phyloP scores from a whole-genome alignment of 2,888 invertebrate genomes.

The Ennomos fuscantarius region DNA sequence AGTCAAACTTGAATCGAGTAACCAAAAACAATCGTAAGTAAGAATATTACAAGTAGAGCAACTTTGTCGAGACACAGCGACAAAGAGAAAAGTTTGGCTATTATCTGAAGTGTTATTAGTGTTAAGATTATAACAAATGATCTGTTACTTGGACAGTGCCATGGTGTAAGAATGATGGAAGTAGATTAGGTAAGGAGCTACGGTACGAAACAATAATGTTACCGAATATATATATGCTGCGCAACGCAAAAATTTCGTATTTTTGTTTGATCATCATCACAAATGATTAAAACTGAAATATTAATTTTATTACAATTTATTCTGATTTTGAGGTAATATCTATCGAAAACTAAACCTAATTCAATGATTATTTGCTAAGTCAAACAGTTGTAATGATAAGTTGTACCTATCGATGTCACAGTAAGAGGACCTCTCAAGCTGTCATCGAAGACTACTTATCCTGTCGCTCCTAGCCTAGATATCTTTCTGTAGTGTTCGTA shows the following conservation, averaged over 20 bases:
- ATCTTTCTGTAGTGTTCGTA: slow-evolving; percentile 70
- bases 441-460: slow-evolving; percentile 8
- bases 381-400: too few species aligned
- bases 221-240: too few species aligned
- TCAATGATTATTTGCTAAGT: too few species aligned
- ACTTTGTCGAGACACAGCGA: slow-evolving; percentile 12
- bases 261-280: too few species aligned
- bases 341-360: too few species aligned
- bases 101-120: slow-evolving; percentile 28
- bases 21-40: not conserved
- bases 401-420: not conserved
- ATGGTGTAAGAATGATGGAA: slow-evolving; percentile 52
- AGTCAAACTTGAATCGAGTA: too few species aligned
- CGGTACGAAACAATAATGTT: not conserved
- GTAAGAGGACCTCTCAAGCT: not conserved
- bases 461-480: slow-evolving; percentile 28
- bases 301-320: too few species aligned
- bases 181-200: slow-evolving; percentile 16
- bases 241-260: too few species aligned
- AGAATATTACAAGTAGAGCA: slow-evolving; percentile 10
- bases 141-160: slow-evolving; percentile 50
- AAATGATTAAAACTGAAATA: too few species aligned
- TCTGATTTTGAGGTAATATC: too few species aligned
- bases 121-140: slow-evolving; percentile 42
- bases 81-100: slow-evolving; percentile 25